Evolutionary conservation across 2,113 vertebrate genomes (phyloP).

Genomic region (Tragelaphus strepsiceros): DNA sequence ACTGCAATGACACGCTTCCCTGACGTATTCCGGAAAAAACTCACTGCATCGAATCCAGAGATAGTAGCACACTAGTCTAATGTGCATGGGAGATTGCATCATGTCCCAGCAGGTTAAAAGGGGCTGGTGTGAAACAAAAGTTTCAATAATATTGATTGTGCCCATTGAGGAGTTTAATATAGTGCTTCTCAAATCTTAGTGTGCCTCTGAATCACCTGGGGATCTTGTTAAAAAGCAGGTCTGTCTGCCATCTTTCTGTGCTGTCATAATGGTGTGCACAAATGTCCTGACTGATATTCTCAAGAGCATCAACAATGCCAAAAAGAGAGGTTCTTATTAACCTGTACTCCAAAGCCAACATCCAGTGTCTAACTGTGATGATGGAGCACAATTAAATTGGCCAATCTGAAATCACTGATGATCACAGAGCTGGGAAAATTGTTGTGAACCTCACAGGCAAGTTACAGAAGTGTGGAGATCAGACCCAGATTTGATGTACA

Average conservation of each 20-base stretch:
- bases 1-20: background rate
- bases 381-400: background rate
- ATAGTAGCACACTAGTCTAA: background rate
- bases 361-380: background rate
- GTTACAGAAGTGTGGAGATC: background rate
- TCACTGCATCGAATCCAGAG: background rate
- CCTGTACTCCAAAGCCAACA: background rate
- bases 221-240: constrained; percentile 1
- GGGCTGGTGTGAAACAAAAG: background rate
- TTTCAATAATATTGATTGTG: background rate
- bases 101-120: background rate
- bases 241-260: background rate
- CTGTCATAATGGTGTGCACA: background rate
- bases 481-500: background rate
- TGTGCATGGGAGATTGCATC: background rate
- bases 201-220: background rate
- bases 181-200: background rate
- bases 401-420: background rate
- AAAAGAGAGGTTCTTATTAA: background rate
- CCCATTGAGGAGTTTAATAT: background rate
- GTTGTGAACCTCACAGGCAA: background rate
- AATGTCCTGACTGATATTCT: background rate
- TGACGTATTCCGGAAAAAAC: background rate
- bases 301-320: background rate
- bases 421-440: background rate